Evolutionary conservation across 2,888 invertebrate species (phyloP).

Genomic region (Agrilus mali): DNA sequence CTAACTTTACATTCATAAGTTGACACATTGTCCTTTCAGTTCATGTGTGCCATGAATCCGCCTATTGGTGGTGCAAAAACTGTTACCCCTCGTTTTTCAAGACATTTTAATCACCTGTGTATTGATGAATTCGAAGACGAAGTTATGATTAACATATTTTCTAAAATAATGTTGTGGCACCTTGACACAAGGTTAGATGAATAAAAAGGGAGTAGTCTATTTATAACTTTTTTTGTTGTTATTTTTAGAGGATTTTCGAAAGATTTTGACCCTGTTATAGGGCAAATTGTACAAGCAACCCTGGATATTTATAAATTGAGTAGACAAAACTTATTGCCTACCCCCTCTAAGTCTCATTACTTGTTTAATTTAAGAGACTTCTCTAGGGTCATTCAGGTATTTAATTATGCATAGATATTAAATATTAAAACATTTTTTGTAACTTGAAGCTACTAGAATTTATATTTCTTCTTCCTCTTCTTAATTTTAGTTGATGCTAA

Average conservation of each 20-base stretch:
- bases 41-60: constrained; percentile 79
- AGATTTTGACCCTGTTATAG: constrained; percentile 86
- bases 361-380: constrained; percentile 91
- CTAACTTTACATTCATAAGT: background rate
- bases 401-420: background rate
- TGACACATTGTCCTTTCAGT: constrained; percentile 35
- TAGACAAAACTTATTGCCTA: constrained; percentile 71
- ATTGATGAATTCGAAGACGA: constrained; percentile 84
- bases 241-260: constrained; percentile 75
- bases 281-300: constrained; percentile 77
- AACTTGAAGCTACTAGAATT: no score
- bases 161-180: constrained; percentile 89
- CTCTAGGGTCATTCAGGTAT: constrained; percentile 76
- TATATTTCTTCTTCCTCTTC: no score
- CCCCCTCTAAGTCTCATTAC: constrained; percentile 89
- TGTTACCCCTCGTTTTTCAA: constrained; percentile 71
- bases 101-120: constrained; percentile 74
- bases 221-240: no score
- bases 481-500: no score
- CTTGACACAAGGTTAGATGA: constrained; percentile 66
- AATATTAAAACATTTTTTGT: no score
- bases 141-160: constrained; percentile 74
- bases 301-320: constrained; percentile 78
- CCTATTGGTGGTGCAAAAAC: constrained; percentile 67
- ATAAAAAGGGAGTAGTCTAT: no score